These are phyloP conservation scores for Illadopsis cleaveri DNA, from an alignment of 2,113 vertebrate genomes.

Conservation along the genomic window DNA sequence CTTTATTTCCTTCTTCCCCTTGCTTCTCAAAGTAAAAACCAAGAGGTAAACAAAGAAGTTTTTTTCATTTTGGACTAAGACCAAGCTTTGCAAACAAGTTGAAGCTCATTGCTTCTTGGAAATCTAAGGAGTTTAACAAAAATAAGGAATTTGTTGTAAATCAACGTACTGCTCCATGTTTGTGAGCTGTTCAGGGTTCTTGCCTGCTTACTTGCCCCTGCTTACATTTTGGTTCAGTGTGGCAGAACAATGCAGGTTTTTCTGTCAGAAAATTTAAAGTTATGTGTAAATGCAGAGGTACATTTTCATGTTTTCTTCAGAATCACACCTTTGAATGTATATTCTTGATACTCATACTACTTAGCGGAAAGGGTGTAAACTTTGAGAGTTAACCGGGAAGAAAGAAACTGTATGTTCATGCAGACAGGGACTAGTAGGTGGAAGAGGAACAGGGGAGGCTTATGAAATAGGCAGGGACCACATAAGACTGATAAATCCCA, in stretches of 20 bases:
- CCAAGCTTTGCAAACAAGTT: neutral
- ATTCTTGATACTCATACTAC: neutral
- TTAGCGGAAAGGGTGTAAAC: neutral
- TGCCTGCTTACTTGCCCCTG: neutral
- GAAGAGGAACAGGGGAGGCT: neutral
- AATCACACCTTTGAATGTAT: neutral
- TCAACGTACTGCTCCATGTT: fast-evolving
- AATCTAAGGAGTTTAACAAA: neutral
- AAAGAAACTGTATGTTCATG: fast-evolving
- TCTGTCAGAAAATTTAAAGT: neutral
- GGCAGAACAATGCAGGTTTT: neutral
- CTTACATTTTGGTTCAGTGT: neutral
- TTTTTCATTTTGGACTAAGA: neutral
- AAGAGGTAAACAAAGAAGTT: neutral
- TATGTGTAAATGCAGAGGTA: neutral
- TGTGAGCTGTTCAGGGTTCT: neutral
- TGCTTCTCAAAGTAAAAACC: neutral
- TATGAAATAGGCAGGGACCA: neutral
- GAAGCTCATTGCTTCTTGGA: neutral
- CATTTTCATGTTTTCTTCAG: neutral
- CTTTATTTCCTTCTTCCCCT: neutral
- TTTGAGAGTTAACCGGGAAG: neutral
- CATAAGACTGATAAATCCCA: neutral
- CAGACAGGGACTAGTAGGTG: neutral
- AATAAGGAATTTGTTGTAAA: neutral